Conservation (phyloP, 2,797 vertebrate genomes). For the Glossophaga mutica region DNA sequence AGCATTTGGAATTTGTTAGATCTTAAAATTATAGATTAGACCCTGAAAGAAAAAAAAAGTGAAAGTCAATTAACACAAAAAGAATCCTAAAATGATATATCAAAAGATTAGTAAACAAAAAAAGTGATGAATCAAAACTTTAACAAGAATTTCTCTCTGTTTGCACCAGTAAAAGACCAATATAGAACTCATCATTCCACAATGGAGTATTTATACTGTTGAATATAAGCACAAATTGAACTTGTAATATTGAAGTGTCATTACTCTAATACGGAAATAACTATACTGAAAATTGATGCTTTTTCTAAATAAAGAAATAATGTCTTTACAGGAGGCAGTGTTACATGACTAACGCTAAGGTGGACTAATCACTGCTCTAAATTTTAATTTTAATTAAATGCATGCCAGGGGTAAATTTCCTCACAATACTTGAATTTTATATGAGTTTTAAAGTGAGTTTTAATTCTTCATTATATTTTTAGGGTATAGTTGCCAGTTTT, state of each 20-base stretch:
- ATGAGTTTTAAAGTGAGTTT: constrained; percentile 22
- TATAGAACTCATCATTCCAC: neutral
- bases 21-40: neutral
- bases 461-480: constrained; percentile 31
- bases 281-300: constrained; percentile 53
- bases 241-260: constrained; percentile 60
- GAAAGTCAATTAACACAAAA: neutral
- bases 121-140: neutral
- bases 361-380: constrained; percentile 36
- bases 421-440: constrained; percentile 67
- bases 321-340: constrained; percentile 37
- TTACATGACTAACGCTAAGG: constrained; percentile 48
- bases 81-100: neutral
- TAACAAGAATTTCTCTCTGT: neutral
- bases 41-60: neutral
- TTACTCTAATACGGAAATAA: constrained; percentile 49
- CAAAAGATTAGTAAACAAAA: neutral
- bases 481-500: neutral
- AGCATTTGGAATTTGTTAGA: neutral
- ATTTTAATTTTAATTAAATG: constrained; percentile 73
- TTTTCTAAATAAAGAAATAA: constrained; percentile 59
- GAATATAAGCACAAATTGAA: constrained; percentile 3
- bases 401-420: constrained; percentile 47
- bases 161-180: neutral
- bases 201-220: neutral